phyloP scores from a whole-genome alignment of 2,113 vertebrate species.

The Pomatostomus ruficeps region DNA sequence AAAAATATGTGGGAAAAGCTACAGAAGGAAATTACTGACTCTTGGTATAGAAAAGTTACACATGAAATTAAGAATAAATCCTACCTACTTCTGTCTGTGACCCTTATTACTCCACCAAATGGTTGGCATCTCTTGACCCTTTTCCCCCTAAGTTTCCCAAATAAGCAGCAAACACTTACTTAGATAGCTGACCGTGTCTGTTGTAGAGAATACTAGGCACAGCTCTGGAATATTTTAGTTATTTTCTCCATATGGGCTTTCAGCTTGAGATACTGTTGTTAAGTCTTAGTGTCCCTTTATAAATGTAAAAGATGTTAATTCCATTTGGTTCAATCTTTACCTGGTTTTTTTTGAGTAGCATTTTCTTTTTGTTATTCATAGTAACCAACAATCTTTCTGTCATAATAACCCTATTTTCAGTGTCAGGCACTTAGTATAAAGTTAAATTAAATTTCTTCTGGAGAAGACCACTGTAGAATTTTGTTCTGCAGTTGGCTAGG shows the following conservation, averaged over 20 bases:
- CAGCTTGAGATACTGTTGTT: neutral
- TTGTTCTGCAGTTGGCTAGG: neutral
- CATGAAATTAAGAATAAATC: neutral
- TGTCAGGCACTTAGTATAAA: neutral
- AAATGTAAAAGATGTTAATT: neutral
- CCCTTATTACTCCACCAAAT: neutral
- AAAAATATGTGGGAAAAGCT: neutral
- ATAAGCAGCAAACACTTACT: neutral
- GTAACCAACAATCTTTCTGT: neutral
- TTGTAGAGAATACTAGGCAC: neutral
- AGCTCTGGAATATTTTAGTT: neutral
- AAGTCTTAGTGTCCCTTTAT: neutral
- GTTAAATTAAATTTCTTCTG: neutral
- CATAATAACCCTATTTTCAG: neutral
- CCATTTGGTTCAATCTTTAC: neutral
- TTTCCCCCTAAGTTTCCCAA: neutral
- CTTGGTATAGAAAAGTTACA: neutral
- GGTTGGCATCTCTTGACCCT: neutral
- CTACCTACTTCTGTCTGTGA: neutral
- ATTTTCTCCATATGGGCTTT: neutral
- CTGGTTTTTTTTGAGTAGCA: neutral
- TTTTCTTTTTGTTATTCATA: neutral
- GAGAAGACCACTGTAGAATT: neutral
- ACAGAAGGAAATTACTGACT: neutral
- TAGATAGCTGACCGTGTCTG: neutral